Evolutionary conservation across 2,888 invertebrate genomes (phyloP), one percentile per base, ranked within the genome.

Genomic region (Heterodera filipjevi): DNA sequence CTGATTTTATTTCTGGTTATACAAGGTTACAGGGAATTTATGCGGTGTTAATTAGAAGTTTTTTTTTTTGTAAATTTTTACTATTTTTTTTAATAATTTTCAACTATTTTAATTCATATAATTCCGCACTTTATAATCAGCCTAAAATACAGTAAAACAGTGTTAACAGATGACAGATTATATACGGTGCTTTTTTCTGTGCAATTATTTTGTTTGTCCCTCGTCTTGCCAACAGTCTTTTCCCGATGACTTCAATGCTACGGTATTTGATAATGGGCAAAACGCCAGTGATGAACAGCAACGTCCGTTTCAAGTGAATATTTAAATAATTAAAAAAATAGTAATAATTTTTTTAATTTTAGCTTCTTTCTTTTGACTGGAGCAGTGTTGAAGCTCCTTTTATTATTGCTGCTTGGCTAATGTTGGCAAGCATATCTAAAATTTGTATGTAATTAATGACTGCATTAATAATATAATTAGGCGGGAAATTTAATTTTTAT

Each of bases 391-490:
- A 83, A 59, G 77, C 80, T 14, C 82, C 84, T 1, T 84, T 80
- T 59, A 76, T 82, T 19, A 76, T 84, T 39, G 78, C 79, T 22
- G 68, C 79, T 64, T 84, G 84, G 84, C 39, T 84, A 32, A 71
- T 84, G 16, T 16, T 85, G 3, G 82, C 85, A 27, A 79, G 81
- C 66, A 70, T 83, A 27, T 85, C 84, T 66, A 85, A 85, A 80
- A 84, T 84, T 27, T 68, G 84, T 84, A 64, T 19, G 22, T 8
- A 59, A 59, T n/a, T 73, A 39, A 49, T 73, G 22, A n/a, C n/a
- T n/a, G n/a, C n/a, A 39, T 39, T 39, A 39, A 39, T 39, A 6
- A 49, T 49, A 49, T 49, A 49, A 19, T 19, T 49, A 10, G 44
- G 44, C 44, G 44, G 8, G 5, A 44, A 10, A 44, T 44, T n/a